Evolutionary conservation across 1,140 invertebrate species (phyloP).

Genomic region (Tachypleus tridentatus): DNA sequence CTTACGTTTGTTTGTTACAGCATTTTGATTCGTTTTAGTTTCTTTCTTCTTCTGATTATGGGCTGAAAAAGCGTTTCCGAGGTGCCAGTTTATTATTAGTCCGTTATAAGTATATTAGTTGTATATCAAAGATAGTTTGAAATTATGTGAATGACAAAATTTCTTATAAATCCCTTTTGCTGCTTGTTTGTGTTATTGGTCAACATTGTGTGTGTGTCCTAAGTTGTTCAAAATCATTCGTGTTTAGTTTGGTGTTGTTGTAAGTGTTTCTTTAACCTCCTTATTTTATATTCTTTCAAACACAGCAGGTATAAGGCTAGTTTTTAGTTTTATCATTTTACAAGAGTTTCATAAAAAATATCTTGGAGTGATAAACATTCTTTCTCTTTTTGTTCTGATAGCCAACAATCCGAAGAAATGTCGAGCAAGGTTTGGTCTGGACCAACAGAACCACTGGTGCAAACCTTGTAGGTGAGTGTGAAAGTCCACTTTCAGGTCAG

Average conservation of each 20-base stretch:
- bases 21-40: constrained; percentile 13
- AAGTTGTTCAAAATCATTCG: background rate
- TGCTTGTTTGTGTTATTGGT: too few species aligned
- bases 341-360: background rate
- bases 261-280: constrained; percentile 33
- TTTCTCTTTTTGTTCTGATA: constrained; percentile 27
- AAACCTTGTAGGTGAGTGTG: constrained; percentile 91
- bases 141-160: too few species aligned
- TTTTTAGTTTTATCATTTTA: constrained; percentile 5
- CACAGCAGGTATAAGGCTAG: constrained; percentile 5
- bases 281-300: constrained; percentile 7
- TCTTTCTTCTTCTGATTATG: background rate
- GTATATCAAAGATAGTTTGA: too few species aligned
- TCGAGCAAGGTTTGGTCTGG: constrained; percentile 92
- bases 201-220: too few species aligned
- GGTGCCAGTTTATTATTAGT: too few species aligned
- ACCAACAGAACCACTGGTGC: constrained; percentile 98
- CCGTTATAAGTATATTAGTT: too few species aligned
- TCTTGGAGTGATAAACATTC: constrained; percentile 5
- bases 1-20: constrained; percentile 1
- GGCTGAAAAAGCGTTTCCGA: too few species aligned
- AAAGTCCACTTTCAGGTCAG: too few species aligned
- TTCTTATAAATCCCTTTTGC: too few species aligned
- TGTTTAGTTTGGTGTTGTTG: constrained; percentile 10
- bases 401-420: constrained; percentile 99